Evolutionary conservation across 2,888 invertebrate genomes (phyloP).

Genomic region (Parochlus steinenii): DNA sequence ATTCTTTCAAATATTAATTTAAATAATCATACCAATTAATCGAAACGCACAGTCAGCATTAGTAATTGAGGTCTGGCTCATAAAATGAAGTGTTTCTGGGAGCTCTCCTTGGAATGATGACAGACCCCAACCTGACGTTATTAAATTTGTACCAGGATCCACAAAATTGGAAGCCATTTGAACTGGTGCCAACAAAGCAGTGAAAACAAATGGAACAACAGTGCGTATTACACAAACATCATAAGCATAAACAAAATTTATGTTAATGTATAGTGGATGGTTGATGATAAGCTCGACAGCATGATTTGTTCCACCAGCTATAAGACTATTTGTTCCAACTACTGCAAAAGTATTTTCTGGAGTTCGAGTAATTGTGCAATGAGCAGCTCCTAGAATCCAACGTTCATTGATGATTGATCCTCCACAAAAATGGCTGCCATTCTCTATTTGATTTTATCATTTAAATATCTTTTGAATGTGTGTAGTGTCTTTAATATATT

Average conservation of each 20-base stretch:
- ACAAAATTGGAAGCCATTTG: slow-evolving; percentile 13
- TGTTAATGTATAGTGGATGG: slow-evolving; percentile 10
- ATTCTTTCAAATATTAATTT: no score
- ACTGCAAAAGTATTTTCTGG: slow-evolving; percentile 7
- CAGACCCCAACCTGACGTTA: slow-evolving; percentile 14
- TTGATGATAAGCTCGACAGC: slow-evolving; percentile 7
- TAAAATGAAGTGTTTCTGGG: slow-evolving; percentile 9
- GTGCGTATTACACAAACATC: slow-evolving; percentile 12
- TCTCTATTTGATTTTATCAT: background rate
- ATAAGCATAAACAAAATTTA: no score
- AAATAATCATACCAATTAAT: no score
- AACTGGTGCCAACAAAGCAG: slow-evolving; percentile 3
- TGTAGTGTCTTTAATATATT: no score
- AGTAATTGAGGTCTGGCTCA: slow-evolving; percentile 10
- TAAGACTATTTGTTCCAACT: slow-evolving; percentile 11
- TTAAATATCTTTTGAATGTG: background rate
- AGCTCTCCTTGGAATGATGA: slow-evolving; percentile 11
- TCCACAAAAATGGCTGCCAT: slow-evolving; percentile 17
- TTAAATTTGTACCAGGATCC: no score
- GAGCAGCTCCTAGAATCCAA: slow-evolving; percentile 19
- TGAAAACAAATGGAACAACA: slow-evolving; percentile 2
- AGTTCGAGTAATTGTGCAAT: slow-evolving; percentile 16
- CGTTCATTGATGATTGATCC: slow-evolving; percentile 17
- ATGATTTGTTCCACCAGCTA: slow-evolving; percentile 11
- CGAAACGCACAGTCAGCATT: slow-evolving; percentile 13